Evolutionary conservation across 2,797 vertebrate genomes (phyloP).

Genomic region (Acanthurus lineatus): DNA sequence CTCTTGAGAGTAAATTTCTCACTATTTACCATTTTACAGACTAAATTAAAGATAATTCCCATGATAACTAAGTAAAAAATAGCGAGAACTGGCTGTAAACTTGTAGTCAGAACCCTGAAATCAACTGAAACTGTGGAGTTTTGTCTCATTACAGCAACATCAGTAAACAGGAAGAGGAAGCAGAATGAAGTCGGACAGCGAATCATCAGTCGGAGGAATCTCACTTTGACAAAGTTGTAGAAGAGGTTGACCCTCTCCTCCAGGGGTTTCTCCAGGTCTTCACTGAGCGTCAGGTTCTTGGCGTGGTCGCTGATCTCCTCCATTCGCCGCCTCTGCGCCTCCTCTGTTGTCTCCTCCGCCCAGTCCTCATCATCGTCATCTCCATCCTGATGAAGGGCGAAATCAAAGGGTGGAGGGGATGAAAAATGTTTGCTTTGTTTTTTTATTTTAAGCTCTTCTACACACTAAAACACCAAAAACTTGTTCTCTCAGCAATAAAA

Average conservation of each 20-base stretch:
- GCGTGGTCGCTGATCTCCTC: constrained; percentile 99
- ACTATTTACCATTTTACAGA: background rate
- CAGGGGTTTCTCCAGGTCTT: constrained; percentile 95
- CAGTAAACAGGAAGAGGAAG: background rate
- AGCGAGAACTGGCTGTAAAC: too few relatives aligned
- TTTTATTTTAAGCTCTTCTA: background rate
- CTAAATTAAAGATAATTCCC: too few relatives aligned
- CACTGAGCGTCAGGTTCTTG: constrained; percentile 96
- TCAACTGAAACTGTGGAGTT: background rate
- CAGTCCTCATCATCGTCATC: constrained; percentile 97
- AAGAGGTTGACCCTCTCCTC: constrained; percentile 97
- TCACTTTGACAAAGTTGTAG: constrained; percentile 98
- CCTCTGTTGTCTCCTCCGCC: constrained; percentile 98
- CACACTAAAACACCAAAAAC: background rate
- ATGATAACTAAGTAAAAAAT: too few relatives aligned
- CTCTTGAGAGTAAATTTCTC: background rate
- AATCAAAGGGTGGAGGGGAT: background rate
- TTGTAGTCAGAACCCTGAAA: background rate
- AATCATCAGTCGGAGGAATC: background rate
- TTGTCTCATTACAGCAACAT: background rate
- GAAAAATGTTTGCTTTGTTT: background rate
- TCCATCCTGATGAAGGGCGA: constrained; percentile 76
- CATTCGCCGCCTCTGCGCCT: constrained; percentile 97
- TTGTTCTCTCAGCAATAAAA: background rate
- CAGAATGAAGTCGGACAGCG: background rate